Evolutionary conservation across 2,797 vertebrate genomes (phyloP), one percentile per base, ranked within the genome.

Genomic region (Tympanoctomys barrerae): DNA sequence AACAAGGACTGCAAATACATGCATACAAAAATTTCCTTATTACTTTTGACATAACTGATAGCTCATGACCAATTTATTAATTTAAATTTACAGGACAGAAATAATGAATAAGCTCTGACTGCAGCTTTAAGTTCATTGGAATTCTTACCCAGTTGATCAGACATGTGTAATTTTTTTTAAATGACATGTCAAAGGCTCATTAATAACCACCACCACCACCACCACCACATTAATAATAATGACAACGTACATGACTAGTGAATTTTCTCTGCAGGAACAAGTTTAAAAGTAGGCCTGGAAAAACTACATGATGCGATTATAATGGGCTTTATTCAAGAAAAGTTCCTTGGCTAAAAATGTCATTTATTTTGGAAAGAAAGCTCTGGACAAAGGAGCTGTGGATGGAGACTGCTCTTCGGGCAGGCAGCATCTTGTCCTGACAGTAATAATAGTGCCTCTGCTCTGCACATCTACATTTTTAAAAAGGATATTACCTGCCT

Each of bases 181-280:
- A 66, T 49, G 12, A 42, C 39, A 78, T 42, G 19, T 14, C 2
- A 78, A 66, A 57, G 59, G 7, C 31, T 87, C 81, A 91, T 66
- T 91, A 87, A 89, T 94, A 64, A 3, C 52, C 14, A 54, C 13
- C 52, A 52, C 12, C 49, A 42, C 5, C 42, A 42, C 42, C 42
- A 42, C 42, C 14, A 83, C 49, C 49, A 49, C 49, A 42, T 42
- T 11, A 64, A 54, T 71, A 89, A 90, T 64, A 80, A 71, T 49
- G 87, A 87, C 54, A 84, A 71, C 49, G 39, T 66, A 93, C 77
- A n/a, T 59, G 5, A 26, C 87, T 89, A 89, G 61, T 87, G 42
- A 75, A 81, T 85, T 94, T 89, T 90, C 70, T 88, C 84, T 96
- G 78, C 85, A 91, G 82, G 59, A 85, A 33, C 26, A 88, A 94